phyloP scores from a whole-genome alignment of 2,888 invertebrate genomes.

The Tenthredo amoena region DNA sequence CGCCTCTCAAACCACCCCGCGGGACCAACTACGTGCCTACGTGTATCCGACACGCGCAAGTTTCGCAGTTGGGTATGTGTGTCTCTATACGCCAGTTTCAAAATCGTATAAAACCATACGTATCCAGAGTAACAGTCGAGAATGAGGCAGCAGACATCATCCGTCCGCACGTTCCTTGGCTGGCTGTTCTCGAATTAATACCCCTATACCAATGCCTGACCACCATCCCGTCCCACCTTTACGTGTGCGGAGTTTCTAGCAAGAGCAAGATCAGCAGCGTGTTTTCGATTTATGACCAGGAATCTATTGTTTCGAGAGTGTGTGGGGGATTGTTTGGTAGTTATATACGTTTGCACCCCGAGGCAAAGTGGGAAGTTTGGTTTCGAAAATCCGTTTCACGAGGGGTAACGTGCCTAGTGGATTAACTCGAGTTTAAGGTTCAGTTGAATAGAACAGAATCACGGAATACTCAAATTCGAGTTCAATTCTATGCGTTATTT shows the following conservation, averaged over 20 bases:
- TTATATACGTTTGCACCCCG: slow-evolving; percentile 8
- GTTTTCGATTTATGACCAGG: slow-evolving; percentile 58
- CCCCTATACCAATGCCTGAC: slow-evolving; percentile 63
- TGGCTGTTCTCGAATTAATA: slow-evolving; percentile 69
- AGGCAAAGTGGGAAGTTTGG: slow-evolving; percentile 19
- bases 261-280: slow-evolving; percentile 57
- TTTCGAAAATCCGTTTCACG: slow-evolving; percentile 29
- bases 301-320: slow-evolving; percentile 58
- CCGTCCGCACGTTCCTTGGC: slow-evolving; percentile 54
- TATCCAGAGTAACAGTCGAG: slow-evolving; percentile 35
- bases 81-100: slow-evolving; percentile 5
- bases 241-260: slow-evolving; percentile 4
- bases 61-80: neutral
- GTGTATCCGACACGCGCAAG: slow-evolving; percentile 25
- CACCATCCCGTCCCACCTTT: neutral
- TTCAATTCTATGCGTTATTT: neutral
- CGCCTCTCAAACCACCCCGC: slow-evolving; percentile 30
- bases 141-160: slow-evolving; percentile 47
- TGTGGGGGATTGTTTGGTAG: slow-evolving; percentile 44
- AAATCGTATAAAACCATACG: slow-evolving; percentile 30
- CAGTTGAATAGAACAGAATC: neutral
- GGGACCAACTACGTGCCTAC: slow-evolving; percentile 33
- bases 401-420: neutral
- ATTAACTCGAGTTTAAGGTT: neutral
- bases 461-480: neutral